Evolutionary conservation across 2,113 vertebrate genomes (phyloP), one percentile per base, ranked within the genome.

Genomic region (Plecturocebus donacophilus): DNA sequence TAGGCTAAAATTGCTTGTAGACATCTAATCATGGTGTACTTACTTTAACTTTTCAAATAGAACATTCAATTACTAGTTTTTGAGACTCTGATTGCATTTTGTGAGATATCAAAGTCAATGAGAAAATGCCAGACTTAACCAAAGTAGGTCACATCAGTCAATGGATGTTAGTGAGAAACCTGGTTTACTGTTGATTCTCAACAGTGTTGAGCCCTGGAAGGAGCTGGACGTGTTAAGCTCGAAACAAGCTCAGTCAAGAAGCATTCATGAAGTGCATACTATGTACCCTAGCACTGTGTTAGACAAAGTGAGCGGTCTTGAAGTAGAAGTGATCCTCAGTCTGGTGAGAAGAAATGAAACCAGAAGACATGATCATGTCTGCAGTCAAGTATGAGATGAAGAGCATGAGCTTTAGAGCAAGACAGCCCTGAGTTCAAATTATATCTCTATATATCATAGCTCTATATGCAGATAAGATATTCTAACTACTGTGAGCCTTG

Each of bases 71-170:
- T 94, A 8, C 94, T 95, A 92, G 61, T 96, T 97, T 92, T 56
- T 96, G 80, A 97, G 98, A 98, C 95, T 90, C 96, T 70, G 64
- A 91, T 97, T 86, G 73, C 94, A 79, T 97, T 98, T 97, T 97
- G 97, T 96, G 96, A 97, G 84, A 92, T 92, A 98, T 98, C 97
- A 98, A 97, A 98, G 90, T 90, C 0, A 0, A 88, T 97, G 87
- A 61, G 96, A 96, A 98, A 95, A 97, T 70, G 97, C 95, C 76
- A 97, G 93, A 96, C 91, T 98, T 97, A 97, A 97, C 97, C 94
- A 94, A 98, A 97, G 47, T 92, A 97, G 97, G 97, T 98, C 92
- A 89, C 95, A 93, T 89, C 89, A 97, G 92, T 98, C 54, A 79
- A 6, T 52, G 20, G 21, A 75, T 30, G 4, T 61, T 61, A 61